Conservation (phyloP, 2,797 vertebrate species). For the Thalassophryne amazonica region DNA sequence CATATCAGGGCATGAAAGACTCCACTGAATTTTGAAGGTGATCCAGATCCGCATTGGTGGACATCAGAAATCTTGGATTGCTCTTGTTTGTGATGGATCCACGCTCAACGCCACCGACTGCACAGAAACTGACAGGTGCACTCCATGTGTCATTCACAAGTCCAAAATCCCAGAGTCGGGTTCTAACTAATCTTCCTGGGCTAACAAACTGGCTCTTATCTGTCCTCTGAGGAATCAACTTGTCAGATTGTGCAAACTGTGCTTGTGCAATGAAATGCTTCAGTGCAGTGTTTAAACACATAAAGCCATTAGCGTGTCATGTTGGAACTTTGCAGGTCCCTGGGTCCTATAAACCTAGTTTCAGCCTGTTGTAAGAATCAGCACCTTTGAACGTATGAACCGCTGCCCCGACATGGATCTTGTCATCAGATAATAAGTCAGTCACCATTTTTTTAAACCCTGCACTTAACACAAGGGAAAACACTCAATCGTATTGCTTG, state of each 20-base stretch:
- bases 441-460: slow-evolving; percentile 26
- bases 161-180: slow-evolving; percentile 25
- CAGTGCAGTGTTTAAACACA: slow-evolving; percentile 51
- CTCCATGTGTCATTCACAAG: slow-evolving; percentile 37
- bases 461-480: slow-evolving; percentile 44
- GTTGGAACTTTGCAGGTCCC: slow-evolving; percentile 34
- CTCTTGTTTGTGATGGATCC: slow-evolving; percentile 12
- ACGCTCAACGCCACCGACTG: slow-evolving; percentile 1
- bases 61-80: too few relatives aligned
- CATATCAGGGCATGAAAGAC: too few relatives aligned
- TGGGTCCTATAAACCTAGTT: slow-evolving; percentile 41
- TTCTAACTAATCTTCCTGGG: slow-evolving; percentile 49
- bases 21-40: too few relatives aligned
- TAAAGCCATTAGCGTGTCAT: slow-evolving; percentile 58
- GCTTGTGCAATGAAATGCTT: slow-evolving; percentile 41
- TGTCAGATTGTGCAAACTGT: slow-evolving; percentile 64
- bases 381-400: slow-evolving; percentile 36
- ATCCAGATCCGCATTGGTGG: too few relatives aligned
- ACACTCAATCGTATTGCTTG: slow-evolving; percentile 31
- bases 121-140: slow-evolving; percentile 45
- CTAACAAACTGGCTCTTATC: slow-evolving; percentile 60
- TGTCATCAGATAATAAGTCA: slow-evolving; percentile 69
- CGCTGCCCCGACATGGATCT: slow-evolving; percentile 38
- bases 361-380: slow-evolving; percentile 29
- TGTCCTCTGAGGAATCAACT: slow-evolving; percentile 54